Conservation (phyloP, 35 echinoderm and acorn worm species). For the Ophiothrix spiculata region DNA sequence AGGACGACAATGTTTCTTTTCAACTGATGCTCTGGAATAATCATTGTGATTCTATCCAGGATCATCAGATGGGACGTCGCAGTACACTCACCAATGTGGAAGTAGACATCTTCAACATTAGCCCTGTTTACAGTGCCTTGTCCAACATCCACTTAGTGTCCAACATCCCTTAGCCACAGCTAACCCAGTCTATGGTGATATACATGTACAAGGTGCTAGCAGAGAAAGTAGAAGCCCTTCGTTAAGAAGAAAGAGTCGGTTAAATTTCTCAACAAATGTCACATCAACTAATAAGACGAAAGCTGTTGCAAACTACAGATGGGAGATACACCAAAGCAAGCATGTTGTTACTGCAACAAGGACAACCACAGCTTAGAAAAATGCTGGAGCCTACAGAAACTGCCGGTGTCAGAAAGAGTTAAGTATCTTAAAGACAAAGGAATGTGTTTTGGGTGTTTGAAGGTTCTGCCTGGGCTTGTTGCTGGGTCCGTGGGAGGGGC, state of each 20-base stretch:
- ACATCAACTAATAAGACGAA: neutral
- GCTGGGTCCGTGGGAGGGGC: too few species aligned
- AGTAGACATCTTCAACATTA: too few species aligned
- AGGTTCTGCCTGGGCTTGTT: too few species aligned
- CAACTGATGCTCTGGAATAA: too few species aligned
- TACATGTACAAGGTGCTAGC: neutral
- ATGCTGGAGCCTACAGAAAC: neutral
- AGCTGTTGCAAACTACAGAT: neutral
- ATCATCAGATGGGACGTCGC: too few species aligned
- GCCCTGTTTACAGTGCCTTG: too few species aligned
- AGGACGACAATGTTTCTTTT: too few species aligned
- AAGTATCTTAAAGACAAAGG: neutral
- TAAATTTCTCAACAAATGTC: neutral
- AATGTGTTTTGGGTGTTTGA: constrained; percentile 14
- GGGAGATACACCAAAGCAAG: neutral
- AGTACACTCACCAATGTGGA: too few species aligned
- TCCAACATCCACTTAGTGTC: too few species aligned
- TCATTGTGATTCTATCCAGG: too few species aligned
- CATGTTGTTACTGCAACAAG: neutral
- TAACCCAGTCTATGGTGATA: neutral
- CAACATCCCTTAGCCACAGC: too few species aligned
- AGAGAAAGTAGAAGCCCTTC: neutral
- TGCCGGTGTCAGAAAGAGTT: constrained; percentile 2
- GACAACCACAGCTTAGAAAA: neutral
- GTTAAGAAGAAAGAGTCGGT: neutral